Conservation (phyloP, 2,797 vertebrate species). For the Synaphobranchus kaupii region DNA sequence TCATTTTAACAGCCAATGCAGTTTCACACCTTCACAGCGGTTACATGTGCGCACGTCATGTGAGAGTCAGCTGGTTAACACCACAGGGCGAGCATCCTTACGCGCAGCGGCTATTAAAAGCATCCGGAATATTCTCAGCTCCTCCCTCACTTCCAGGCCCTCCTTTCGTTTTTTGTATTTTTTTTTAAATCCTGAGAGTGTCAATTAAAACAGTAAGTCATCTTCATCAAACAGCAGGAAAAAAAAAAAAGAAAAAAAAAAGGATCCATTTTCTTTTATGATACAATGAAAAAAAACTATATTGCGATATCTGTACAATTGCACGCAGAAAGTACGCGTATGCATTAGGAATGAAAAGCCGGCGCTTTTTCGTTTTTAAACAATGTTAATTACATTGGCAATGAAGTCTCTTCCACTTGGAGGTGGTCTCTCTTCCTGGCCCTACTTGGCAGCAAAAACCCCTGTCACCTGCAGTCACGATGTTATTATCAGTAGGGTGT, state of each 20-base stretch:
- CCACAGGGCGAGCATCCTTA: neutral
- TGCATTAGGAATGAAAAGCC: constrained; percentile 76
- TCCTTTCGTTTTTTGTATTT: constrained; percentile 52
- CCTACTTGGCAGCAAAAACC: constrained; percentile 71
- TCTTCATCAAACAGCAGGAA: constrained; percentile 74
- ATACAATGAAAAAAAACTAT: constrained; percentile 76
- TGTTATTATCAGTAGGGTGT: constrained; percentile 62
- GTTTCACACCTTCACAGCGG: constrained; percentile 59
- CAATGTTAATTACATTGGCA: constrained; percentile 81
- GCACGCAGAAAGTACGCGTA: constrained; percentile 74
- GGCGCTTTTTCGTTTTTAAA: constrained; percentile 60
- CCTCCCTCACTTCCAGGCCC: constrained; percentile 71
- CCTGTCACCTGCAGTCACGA: constrained; percentile 69
- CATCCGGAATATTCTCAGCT: constrained; percentile 58
- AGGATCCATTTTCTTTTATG: constrained; percentile 61
- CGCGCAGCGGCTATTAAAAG: constrained; percentile 69
- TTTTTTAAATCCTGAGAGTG: constrained; percentile 94
- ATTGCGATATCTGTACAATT: constrained; percentile 81
- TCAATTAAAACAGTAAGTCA: constrained; percentile 86
- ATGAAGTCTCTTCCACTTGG: constrained; percentile 73
- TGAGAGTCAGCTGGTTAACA: constrained; percentile 56
- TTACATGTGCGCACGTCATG: constrained; percentile 37
- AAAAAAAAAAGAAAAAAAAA: constrained; percentile 44
- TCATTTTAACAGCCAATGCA: constrained; percentile 19
- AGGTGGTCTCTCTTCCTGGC: constrained; percentile 72